Percentiles rank a stretch among this genome's conserved stretches.
Conservation (phyloP, 2,113 vertebrate genomes). For the Hypomesus transpacificus region DNA sequence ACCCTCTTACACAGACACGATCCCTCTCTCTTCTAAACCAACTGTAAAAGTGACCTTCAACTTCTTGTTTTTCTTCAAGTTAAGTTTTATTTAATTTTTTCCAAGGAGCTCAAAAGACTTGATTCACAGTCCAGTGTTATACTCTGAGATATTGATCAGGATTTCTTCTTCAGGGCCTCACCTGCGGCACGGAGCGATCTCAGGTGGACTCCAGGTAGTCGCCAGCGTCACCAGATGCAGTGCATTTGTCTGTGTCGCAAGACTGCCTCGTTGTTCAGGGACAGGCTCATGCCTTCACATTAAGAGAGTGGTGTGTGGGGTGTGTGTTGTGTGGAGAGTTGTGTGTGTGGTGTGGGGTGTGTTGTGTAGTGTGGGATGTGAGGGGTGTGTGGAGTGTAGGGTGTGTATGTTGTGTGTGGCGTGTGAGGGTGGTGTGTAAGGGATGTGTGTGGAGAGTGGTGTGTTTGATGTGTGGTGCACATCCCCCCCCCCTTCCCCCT, state of each 20-base stretch:
- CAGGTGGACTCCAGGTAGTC: neutral
- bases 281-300: neutral
- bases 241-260: slow-evolving; percentile 3
- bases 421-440: no score
- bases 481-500: neutral
- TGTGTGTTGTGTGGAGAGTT: no score
- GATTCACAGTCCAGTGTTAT: neutral
- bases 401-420: no score
- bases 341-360: no score
- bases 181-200: neutral
- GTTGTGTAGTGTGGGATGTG: no score
- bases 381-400: no score
- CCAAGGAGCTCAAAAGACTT: neutral
- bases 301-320: neutral
- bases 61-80: neutral
- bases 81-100: neutral
- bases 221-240: neutral
- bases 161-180: neutral
- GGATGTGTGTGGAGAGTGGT: no score
- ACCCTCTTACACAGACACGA: no score
- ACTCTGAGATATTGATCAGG: neutral
- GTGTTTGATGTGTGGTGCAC: neutral
- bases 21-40: no score
- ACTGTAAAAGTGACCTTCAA: neutral
- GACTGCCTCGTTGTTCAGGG: neutral